Evolutionary conservation across 2,113 vertebrate genomes (phyloP).

Genomic region (rabbit (Oryctolagus cuniculus)): DNA sequence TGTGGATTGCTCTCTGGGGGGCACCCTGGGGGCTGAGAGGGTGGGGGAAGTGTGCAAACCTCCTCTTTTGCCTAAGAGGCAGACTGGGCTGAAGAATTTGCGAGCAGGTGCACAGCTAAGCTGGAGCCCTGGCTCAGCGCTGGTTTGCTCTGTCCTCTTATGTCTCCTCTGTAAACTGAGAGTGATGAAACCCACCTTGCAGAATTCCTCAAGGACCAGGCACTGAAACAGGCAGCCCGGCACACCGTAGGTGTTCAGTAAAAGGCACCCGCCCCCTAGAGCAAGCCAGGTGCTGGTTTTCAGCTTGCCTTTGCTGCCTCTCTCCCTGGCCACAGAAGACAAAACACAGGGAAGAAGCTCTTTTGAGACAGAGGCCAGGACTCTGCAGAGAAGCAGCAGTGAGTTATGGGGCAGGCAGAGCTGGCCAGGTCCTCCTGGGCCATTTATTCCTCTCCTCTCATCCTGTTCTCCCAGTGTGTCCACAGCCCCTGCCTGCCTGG

Average conservation of each 20-base stretch:
- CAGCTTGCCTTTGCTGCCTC: background rate
- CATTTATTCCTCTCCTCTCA: background rate
- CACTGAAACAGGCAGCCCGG: background rate
- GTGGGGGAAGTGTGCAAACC: too few species aligned
- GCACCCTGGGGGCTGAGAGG: background rate
- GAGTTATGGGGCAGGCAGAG: conserved; percentile 53
- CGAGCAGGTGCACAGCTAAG: too few species aligned
- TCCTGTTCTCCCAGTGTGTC: conserved; percentile 4
- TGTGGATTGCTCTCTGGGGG: background rate
- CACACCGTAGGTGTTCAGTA: background rate
- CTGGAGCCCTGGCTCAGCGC: background rate
- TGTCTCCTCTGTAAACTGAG: background rate
- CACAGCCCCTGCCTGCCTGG: background rate
- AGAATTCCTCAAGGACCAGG: background rate
- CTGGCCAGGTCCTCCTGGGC: background rate
- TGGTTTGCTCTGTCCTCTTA: background rate
- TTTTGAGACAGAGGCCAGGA: background rate
- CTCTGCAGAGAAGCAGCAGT: background rate
- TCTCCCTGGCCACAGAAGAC: background rate
- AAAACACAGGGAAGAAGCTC: background rate
- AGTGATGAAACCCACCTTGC: background rate
- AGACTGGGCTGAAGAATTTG: background rate
- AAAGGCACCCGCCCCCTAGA: background rate
- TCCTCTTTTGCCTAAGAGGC: background rate
- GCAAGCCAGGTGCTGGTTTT: background rate